Percentiles rank a stretch among this genome's conserved stretches.
These are phyloP conservation scores for Oophaga sylvatica DNA, from an alignment of 2,797 vertebrate species.

Conservation along the genomic window DNA sequence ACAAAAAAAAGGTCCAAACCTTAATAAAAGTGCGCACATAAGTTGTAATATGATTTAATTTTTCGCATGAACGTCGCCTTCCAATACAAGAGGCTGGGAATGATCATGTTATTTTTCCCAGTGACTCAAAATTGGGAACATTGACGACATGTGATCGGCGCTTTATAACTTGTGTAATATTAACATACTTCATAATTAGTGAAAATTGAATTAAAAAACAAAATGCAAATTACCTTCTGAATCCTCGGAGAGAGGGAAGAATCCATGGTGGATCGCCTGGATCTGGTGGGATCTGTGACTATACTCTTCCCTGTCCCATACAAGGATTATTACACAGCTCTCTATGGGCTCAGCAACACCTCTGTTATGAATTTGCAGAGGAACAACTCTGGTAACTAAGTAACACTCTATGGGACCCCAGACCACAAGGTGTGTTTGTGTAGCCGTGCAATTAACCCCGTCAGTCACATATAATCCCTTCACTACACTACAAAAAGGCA, in stretches of 20 bases:
- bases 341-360: neutral
- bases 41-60: too few species aligned
- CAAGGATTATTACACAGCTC: neutral
- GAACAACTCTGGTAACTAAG: conserved; percentile 51
- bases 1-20: too few species aligned
- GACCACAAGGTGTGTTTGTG: conserved; percentile 48
- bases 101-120: too few species aligned
- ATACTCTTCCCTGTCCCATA: neutral
- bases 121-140: too few species aligned
- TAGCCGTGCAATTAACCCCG: conserved; percentile 16
- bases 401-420: conserved; percentile 19
- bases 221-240: conserved; percentile 60
- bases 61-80: too few species aligned
- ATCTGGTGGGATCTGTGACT: neutral
- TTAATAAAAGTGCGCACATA: too few species aligned
- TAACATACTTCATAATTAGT: too few species aligned
- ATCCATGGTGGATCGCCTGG: conserved; percentile 52
- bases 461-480: conserved; percentile 21
- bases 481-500: neutral
- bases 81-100: too few species aligned
- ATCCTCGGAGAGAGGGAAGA: neutral
- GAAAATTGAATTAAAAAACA: neutral
- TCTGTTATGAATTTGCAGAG: neutral
- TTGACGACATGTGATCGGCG: too few species aligned
- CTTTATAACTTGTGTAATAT: too few species aligned